Evolutionary conservation across 2,888 invertebrate species (phyloP).

Genomic region (Terebella lapidaria): DNA sequence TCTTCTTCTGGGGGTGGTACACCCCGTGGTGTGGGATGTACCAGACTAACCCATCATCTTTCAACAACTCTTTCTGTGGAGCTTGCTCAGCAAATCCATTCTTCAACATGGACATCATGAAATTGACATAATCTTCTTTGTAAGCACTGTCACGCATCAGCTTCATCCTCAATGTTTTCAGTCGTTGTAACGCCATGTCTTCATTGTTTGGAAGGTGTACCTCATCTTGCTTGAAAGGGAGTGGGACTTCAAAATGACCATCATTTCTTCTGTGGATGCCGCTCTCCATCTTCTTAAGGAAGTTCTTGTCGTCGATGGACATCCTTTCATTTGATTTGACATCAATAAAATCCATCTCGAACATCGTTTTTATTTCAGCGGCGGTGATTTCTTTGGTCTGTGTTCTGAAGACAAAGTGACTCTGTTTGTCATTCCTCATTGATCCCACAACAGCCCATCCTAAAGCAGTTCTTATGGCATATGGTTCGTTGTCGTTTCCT

Average conservation of each 20-base stretch:
- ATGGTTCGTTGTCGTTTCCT: too few species aligned
- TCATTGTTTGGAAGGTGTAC: not conserved
- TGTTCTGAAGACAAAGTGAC: not conserved
- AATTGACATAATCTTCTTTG: not conserved
- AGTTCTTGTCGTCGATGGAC: not conserved
- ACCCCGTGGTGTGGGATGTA: conserved; percentile 2
- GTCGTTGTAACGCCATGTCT: not conserved
- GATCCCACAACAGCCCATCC: too few species aligned
- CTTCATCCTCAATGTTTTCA: not conserved
- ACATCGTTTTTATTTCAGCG: not conserved
- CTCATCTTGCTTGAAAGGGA: not conserved
- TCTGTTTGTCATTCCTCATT: too few species aligned
- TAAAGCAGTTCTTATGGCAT: too few species aligned
- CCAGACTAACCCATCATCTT: not conserved
- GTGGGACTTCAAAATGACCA: not conserved
- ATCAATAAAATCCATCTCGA: not conserved
- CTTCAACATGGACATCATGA: not conserved
- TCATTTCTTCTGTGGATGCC: not conserved
- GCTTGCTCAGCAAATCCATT: not conserved
- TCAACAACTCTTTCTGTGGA: too few species aligned
- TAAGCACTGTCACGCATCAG: not conserved
- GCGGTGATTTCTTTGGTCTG: not conserved
- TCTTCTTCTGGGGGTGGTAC: not conserved
- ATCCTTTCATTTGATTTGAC: not conserved
- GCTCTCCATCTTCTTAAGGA: not conserved